Base-by-base conservation (phyloP, 2,888 invertebrate species). In the Hirtodrosophila confusa region DNA sequence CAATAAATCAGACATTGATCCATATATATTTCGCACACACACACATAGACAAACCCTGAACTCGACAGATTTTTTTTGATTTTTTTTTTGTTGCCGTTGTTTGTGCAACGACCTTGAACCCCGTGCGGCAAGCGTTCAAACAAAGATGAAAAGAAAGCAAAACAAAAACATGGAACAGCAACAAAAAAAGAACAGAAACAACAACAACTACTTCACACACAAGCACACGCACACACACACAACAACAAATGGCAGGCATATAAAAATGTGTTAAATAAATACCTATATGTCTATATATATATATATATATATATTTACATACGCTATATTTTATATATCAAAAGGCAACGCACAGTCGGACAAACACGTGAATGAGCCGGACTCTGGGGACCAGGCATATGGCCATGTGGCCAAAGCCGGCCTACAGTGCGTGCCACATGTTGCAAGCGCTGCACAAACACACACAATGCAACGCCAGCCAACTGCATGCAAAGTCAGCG, bases 1-100 rank as follows among this genome's bases (percentile, higher is more conserved):
- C 88, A 88, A 88, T 88, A 88, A 89, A 88, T 89, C 88, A 88
- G 88, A 88, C 89, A 89, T 89, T 88, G 89, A 88, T 89, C 88
- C 88, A 89, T 76, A 88, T 86, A 88, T 86, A 75, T 78, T 72
- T 74, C 37, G 49, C 58, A 7, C 64, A 57, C 36, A 45, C 69
- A 49, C 53, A 65, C 45, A 56, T 62, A 86, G 64, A 69, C 69
- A 71, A 69, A 69, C 67, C 68, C 79, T 74, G 73, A 61, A 75
- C 64, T 65, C 65, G 58, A 62, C 60, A 48, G 62, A 44, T 45
- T 67, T 67, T 69, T 61, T 58, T 55, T 61, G 48, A 69, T 33
- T 65, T 51, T 12, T 31, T 50, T 53, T 39, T 48, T 54, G 47
- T 3, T 58, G 53, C 24, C 27, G 40, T 64, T 61, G 66, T 62